Conservation (phyloP, 2,797 vertebrate genomes). For the Tiaroga cobitis region DNA sequence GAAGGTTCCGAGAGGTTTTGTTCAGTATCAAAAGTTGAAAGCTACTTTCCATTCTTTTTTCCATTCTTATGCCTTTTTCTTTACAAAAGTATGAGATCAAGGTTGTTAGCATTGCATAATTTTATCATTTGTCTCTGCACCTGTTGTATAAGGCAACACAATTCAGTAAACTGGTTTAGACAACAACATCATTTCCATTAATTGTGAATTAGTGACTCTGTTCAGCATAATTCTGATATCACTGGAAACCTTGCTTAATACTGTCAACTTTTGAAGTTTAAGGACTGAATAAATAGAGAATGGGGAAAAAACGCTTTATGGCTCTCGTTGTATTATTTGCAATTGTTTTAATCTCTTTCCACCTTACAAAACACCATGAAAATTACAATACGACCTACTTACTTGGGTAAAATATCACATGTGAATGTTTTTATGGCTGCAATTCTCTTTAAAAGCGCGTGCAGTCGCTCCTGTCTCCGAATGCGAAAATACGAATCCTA, state of each 20-base stretch:
- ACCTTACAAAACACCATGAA: not conserved
- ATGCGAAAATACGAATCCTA: not conserved
- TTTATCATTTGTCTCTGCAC: conserved; percentile 36
- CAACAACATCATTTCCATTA: conserved; percentile 14
- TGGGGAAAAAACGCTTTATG: not conserved
- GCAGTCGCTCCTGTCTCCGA: conserved; percentile 9
- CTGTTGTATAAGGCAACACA: conserved; percentile 4
- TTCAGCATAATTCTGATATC: conserved; percentile 26
- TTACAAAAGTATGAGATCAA: conserved; percentile 26
- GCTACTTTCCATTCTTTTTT: conserved; percentile 24
- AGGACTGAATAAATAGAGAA: conserved; percentile 47
- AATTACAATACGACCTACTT: not conserved
- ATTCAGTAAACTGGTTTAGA: conserved; percentile 16
- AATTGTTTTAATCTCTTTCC: not conserved
- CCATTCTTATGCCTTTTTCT: not conserved
- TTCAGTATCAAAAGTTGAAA: conserved; percentile 13
- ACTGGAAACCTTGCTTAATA: conserved; percentile 15
- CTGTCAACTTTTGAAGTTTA: conserved; percentile 32
- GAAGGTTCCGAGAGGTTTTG: not conserved
- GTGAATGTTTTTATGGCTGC: not conserved
- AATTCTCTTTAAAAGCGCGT: not conserved
- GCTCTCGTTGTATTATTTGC: conserved; percentile 6
- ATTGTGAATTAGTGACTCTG: conserved; percentile 20
- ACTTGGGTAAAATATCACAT: not conserved
- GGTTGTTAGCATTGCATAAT: conserved; percentile 13